Evolutionary conservation across 2,888 invertebrate genomes (phyloP).

Genomic region (Xylota sylvarum): DNA sequence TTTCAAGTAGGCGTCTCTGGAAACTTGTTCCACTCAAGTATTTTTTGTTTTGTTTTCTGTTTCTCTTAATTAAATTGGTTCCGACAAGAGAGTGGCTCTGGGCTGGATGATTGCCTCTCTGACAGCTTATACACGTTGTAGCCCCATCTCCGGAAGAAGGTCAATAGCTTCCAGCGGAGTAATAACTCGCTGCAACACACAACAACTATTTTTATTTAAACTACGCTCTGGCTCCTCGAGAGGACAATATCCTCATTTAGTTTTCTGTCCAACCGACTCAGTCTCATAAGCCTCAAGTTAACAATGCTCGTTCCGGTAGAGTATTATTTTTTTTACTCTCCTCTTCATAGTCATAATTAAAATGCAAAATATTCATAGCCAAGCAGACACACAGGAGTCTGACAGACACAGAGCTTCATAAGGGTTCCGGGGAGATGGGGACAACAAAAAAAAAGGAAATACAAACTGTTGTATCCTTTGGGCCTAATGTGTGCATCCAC

Average conservation of each 20-base stretch:
- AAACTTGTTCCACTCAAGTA: conserved; percentile 11
- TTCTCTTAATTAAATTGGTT: conserved; percentile 26
- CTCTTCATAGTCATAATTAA: conserved; percentile 67
- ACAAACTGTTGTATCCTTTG: conserved; percentile 31
- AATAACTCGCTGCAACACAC: conserved; percentile 20
- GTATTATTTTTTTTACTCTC: conserved; percentile 29
- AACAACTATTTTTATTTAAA: conserved; percentile 44
- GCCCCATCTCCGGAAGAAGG: conserved; percentile 14
- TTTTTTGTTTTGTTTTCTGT: not conserved
- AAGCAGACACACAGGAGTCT: conserved; percentile 27
- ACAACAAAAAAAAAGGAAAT: not conserved
- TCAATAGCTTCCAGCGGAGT: conserved; percentile 34
- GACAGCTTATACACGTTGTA: not conserved
- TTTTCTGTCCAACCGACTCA: conserved; percentile 9
- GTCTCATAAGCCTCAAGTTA: conserved; percentile 28
- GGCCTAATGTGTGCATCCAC: conserved; percentile 43
- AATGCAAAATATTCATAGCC: conserved; percentile 70
- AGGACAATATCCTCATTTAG: conserved; percentile 37
- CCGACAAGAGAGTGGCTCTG: conserved; percentile 13
- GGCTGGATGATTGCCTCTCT: not conserved
- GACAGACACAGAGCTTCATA: not conserved
- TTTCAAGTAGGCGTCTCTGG: conserved; percentile 31
- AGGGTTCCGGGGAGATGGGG: not conserved
- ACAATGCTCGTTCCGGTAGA: conserved; percentile 42
- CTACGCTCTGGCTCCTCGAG: not conserved